Evolutionary conservation across 2,797 vertebrate genomes (phyloP).

Genomic region (Myotis findleyi): DNA sequence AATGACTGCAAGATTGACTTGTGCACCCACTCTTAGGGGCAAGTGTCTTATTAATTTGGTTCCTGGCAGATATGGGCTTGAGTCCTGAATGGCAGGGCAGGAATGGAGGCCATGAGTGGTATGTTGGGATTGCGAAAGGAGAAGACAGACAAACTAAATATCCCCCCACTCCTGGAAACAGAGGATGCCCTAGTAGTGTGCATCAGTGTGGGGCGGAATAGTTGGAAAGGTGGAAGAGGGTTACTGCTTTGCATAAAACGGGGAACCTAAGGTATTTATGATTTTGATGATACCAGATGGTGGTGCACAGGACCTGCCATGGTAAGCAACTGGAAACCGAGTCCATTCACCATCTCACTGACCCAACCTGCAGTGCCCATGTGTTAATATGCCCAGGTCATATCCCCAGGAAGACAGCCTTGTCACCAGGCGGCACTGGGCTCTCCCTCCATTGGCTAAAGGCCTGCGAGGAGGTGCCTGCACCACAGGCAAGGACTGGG

Average conservation of each 20-base stretch:
- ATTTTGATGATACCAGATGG: neutral
- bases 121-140: neutral
- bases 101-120: neutral
- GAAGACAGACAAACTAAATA: neutral
- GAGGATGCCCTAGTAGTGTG: neutral
- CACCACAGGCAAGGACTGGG: neutral
- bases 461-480: neutral
- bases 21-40: neutral
- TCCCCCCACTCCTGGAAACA: neutral
- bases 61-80: neutral
- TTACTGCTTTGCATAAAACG: neutral
- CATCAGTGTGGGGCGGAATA: neutral
- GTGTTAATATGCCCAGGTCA: neutral
- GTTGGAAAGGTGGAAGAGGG: neutral
- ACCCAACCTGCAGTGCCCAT: neutral
- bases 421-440: rapidly evolving
- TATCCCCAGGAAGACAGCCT: neutral
- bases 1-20: neutral
- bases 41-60: neutral
- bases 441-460: neutral
- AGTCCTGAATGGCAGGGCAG: neutral
- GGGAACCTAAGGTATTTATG: neutral
- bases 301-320: neutral
- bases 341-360: neutral
- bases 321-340: neutral